Conservation (phyloP, 2,888 invertebrate genomes). For the Tetranychus truncatus region DNA sequence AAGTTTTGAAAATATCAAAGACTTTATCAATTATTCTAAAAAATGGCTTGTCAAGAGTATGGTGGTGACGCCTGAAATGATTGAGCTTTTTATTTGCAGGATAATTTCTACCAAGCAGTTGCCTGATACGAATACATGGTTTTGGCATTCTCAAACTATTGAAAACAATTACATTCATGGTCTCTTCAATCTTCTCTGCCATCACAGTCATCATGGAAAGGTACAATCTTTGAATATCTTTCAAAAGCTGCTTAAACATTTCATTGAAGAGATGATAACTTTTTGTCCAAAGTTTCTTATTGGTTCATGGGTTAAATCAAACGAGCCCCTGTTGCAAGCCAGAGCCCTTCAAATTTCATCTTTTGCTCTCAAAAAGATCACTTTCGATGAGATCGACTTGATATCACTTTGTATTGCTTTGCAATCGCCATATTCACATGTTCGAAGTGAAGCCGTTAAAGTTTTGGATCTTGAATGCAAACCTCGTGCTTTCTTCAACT, state of each 20-base stretch:
- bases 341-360: slow-evolving; percentile 3
- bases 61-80: not conserved
- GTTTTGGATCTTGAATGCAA: not conserved
- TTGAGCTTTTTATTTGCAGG: not conserved
- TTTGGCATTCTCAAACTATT: slow-evolving; percentile 4
- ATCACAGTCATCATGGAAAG: not conserved
- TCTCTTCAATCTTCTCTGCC: slow-evolving; percentile 7
- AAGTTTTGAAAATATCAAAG: not conserved
- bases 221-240: not conserved
- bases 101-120: not conserved
- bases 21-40: not conserved
- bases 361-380: not conserved
- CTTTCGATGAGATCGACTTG: not conserved
- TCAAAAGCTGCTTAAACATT: not conserved
- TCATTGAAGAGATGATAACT: not conserved
- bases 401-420: slow-evolving; percentile 11
- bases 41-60: not conserved
- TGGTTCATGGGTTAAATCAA: slow-evolving; percentile 12
- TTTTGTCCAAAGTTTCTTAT: not conserved
- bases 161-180: slow-evolving; percentile 12
- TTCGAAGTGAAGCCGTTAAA: not conserved
- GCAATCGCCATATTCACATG: not conserved
- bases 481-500: not conserved
- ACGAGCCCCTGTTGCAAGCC: slow-evolving; percentile 9
- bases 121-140: slow-evolving; percentile 1